Base-by-base conservation (phyloP, 2,113 vertebrate species). In the Picathartes gymnocephalus region DNA sequence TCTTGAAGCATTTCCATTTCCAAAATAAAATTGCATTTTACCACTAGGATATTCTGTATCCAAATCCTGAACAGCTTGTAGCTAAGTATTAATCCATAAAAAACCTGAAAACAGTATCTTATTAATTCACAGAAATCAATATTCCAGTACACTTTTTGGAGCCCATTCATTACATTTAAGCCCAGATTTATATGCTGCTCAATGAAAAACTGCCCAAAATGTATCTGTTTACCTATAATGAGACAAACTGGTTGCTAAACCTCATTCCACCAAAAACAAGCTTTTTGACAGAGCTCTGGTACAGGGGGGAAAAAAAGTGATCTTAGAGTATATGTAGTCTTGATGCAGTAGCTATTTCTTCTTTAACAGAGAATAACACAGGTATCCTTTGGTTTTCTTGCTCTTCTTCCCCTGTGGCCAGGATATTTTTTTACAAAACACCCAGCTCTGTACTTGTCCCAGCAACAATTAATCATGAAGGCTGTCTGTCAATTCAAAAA, bases 71-170 rank as follows among this genome's bases (percentile, higher is more conserved):
- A 92, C 78, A 95, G 97, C 95, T 97, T 91, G 96, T 57, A 22
- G 68, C 92, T 95, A 94, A 93, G 92, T 83, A 95, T 96, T 96
- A 97, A 97, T 97, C 96, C 92, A 95, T 96, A 96, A 78, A 78
- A 97, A 97, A 60, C 7, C 81, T 81, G 85, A 95, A 95, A 93
- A 87, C 50, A 92, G 45, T 65, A 89, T 81, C 96, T 95, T 97
- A 95, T 86, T 96, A 96, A 92, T 95, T 95, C 85, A 94, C 83
- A 86, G 78, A 94, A 96, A 90, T 88, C 84, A 94, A 95, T 91
- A 93, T 72, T 71, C 82, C 74, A 91, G 86, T 11, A 47, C 66
- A 90, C 91, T 84, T 69, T 80, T 79, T 84, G 57, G 69, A 92
- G 81, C 64, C 64, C 86, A 79, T 90, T 94, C 90, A 90, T 83